phyloP scores from a whole-genome alignment of 2,888 invertebrate species.

The Seira sanloemensis region DNA sequence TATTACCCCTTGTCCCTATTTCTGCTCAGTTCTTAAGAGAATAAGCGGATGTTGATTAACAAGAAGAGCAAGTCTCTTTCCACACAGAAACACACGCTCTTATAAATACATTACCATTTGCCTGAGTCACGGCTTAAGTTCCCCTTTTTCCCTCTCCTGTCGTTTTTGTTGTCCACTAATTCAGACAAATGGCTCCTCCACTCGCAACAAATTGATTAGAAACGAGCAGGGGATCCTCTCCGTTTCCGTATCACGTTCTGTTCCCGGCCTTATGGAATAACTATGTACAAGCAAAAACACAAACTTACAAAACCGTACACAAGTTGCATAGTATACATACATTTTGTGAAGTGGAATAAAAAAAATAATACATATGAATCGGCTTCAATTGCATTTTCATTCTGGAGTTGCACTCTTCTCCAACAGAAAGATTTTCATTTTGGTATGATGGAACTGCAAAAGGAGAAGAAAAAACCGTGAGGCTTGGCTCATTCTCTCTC shows the following conservation, averaged over 20 bases:
- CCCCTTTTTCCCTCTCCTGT: conserved; percentile 64
- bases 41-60: conserved; percentile 60
- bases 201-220: conserved; percentile 74
- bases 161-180: conserved; percentile 74
- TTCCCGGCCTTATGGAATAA: no score
- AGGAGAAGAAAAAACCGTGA: conserved; percentile 10
- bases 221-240: conserved; percentile 69
- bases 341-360: neutral
- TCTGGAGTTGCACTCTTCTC: neutral
- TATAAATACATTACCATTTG: conserved; percentile 57
- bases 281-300: no score
- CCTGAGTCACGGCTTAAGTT: conserved; percentile 58
- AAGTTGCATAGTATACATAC: no score
- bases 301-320: no score
- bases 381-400: neutral
- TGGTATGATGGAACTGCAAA: no score
- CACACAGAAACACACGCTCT: conserved; percentile 24
- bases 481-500: neutral
- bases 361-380: conserved; percentile 6
- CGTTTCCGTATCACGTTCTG: neutral
- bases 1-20: conserved; percentile 3
- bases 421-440: neutral
- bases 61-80: conserved; percentile 43
- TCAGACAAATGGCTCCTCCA: conserved; percentile 74
- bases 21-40: conserved; percentile 34